A percentile compares a stretch with the other conserved stretches of the same genome.
These are phyloP conservation scores for Irena cyanogastra DNA, from an alignment of 2,113 vertebrate genomes.

Conservation along the genomic window DNA sequence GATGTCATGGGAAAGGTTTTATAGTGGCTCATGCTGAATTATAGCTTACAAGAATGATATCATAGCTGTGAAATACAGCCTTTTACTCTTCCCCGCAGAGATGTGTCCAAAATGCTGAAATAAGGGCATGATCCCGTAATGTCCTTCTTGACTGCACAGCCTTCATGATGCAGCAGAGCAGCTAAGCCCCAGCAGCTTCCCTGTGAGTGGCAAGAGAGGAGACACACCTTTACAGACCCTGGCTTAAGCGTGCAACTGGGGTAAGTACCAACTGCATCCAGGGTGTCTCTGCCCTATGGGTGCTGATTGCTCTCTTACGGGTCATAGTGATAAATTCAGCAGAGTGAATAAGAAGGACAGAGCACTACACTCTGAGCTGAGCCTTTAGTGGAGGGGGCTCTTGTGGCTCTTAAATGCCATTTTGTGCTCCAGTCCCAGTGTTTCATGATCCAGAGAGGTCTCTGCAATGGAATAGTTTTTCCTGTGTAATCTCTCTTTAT, in stretches of 20 bases:
- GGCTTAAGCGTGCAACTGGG: fast-evolving
- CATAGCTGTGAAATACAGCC: constrained; percentile 51
- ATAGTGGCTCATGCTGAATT: constrained; percentile 64
- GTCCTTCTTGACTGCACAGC: not conserved
- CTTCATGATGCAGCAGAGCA: not conserved
- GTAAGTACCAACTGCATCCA: not conserved
- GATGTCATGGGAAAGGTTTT: constrained; percentile 69
- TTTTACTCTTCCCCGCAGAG: constrained; percentile 30
- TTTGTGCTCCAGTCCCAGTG: not conserved
- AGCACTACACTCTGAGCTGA: not conserved
- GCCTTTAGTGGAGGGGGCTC: not conserved
- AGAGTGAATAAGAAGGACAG: not conserved
- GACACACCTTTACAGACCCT: not conserved
- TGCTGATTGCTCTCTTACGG: not conserved
- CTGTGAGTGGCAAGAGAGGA: not conserved
- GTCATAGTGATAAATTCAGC: not conserved
- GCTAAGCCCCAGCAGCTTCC: not conserved
- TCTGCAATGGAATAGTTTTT: not conserved
- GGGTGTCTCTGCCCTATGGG: not conserved
- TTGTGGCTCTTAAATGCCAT: not conserved
- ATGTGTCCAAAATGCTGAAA: constrained; percentile 23
- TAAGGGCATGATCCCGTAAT: not conserved
- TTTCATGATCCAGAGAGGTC: not conserved
- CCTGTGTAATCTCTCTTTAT: not conserved
- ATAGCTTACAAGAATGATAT: constrained; percentile 42